Conservation (phyloP, 2,113 vertebrate genomes). For the Solea solea region DNA sequence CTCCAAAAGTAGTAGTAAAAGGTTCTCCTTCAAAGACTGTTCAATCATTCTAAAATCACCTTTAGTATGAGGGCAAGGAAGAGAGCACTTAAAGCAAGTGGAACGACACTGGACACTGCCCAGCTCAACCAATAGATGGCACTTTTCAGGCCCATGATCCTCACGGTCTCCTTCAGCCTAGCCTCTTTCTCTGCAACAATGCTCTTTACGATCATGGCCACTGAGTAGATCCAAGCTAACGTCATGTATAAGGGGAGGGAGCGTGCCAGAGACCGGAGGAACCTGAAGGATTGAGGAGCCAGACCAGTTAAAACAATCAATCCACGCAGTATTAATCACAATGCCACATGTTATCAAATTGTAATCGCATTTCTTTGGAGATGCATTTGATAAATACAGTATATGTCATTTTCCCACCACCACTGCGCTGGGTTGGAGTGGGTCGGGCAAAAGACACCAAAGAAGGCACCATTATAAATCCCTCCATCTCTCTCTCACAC, state of each 20-base stretch:
- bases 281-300: slow-evolving; percentile 79
- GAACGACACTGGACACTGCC: slow-evolving; percentile 89
- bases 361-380: no score
- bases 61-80: slow-evolving; percentile 90
- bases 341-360: no score
- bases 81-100: slow-evolving; percentile 88
- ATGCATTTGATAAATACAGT: no score
- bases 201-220: slow-evolving; percentile 93
- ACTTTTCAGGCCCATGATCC: slow-evolving; percentile 91
- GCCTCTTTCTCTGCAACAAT: slow-evolving; percentile 96
- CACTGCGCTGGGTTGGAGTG: no score
- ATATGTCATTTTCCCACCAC: no score
- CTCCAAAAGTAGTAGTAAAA: slow-evolving; percentile 44
- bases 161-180: slow-evolving; percentile 93
- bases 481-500: no score
- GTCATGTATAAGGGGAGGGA: slow-evolving; percentile 95
- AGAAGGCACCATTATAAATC: no score
- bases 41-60: slow-evolving; percentile 83
- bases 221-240: slow-evolving; percentile 96
- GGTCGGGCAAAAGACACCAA: no score
- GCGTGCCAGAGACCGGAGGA: slow-evolving; percentile 87
- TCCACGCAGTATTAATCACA: no score
- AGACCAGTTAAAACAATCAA: slow-evolving; percentile 31
- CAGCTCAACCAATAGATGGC: slow-evolving; percentile 95
- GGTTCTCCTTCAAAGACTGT: slow-evolving; percentile 57